Evolutionary conservation across 2,888 invertebrate species (phyloP), one percentile per base, ranked within the genome.

Genomic region (Eristalinus sepulchralis): DNA sequence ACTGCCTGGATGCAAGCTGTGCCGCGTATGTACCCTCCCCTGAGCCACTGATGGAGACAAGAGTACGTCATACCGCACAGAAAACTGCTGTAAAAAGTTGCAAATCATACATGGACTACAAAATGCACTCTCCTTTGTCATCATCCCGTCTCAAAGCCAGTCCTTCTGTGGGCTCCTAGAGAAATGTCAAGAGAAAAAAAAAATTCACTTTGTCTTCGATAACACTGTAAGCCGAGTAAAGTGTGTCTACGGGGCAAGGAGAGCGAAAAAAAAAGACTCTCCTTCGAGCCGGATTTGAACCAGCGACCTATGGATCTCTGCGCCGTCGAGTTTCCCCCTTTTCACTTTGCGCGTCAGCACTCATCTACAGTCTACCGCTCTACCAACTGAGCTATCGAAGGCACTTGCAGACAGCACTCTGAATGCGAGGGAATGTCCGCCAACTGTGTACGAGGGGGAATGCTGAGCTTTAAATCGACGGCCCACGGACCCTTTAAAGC

Each of bases 211-310:
- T 17, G 47, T 17, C 47, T 47, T 17, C 8, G 47, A 17, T 17
- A 47, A 47, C 47, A 47, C 17, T 47, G 47, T 17, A 47, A 47
- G 17, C 47, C 17, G 47, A 47, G 47, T 47, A 8, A 6, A 8
- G 47, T 47, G 47, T 47, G 47, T 8, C 8, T 17, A 17, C 17
- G 17, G 47, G 17, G 8, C 1, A 6, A n/a, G 13, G 11, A 39
- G 3, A 39, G 6, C 5, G 5, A 24, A 57, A 57, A 24, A 24
- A 57, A 57, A 57, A 57, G 8, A 4, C 4, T 22, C 73, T 89
- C 88, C 89, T 88, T 88, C 88, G 81, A 89, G 88, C 88, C 89
- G 88, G 88, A 88, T 82, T 89, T 88, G 89, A 89, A 89, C 88
- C 88, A 89, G 88, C 87, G 88, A 89, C 88, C 88, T 89, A 88